These are phyloP conservation scores for Octodonta nipae DNA, from an alignment of 2,888 invertebrate species.

Conservation along the genomic window DNA sequence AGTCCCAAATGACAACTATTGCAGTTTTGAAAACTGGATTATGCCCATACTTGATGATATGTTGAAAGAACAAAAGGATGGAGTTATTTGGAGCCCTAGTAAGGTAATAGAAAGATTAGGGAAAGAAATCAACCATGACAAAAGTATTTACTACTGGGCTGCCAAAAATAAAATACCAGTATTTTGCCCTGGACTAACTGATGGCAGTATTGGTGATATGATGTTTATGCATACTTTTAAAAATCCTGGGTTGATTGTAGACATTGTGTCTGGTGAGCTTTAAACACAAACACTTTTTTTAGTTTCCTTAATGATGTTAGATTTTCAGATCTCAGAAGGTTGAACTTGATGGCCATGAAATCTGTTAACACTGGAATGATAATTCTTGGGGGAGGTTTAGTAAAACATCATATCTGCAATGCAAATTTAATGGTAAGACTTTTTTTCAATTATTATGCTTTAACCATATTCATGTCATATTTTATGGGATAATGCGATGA, in stretches of 20 bases:
- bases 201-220: conserved; percentile 97
- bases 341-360: conserved; percentile 90
- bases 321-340: conserved; percentile 59
- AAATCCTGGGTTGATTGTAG: conserved; percentile 82
- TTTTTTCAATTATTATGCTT: no score
- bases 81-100: conserved; percentile 81
- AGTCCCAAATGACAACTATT: conserved; percentile 97
- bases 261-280: conserved; percentile 80
- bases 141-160: conserved; percentile 95
- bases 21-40: conserved; percentile 66
- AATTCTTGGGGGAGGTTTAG: conserved; percentile 86
- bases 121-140: conserved; percentile 75
- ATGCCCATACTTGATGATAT: conserved; percentile 85
- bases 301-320: conserved; percentile 5
- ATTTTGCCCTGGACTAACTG: conserved; percentile 93
- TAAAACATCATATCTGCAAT: conserved; percentile 99
- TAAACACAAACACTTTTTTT: background rate
- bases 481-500: no score
- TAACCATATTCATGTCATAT: no score
- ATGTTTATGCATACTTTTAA: conserved; percentile 95
- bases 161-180: conserved; percentile 93
- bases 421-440: conserved; percentile 93
- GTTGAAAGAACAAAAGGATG: conserved; percentile 68
- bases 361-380: conserved; percentile 91
- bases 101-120: conserved; percentile 75